Base-by-base conservation (phyloP, 2,888 invertebrate species). In the Leptogaster cylindrica region DNA sequence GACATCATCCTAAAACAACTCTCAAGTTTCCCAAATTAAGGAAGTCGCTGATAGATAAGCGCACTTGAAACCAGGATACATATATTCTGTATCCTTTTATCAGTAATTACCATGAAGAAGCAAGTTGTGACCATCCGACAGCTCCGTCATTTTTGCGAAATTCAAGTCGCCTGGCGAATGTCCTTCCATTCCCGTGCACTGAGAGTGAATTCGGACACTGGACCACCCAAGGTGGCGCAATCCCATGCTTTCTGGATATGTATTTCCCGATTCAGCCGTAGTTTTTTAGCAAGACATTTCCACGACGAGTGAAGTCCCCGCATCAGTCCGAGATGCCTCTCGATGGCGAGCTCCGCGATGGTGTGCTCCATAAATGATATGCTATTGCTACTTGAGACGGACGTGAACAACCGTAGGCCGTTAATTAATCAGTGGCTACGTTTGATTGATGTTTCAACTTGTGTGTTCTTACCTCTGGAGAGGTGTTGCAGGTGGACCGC, bases 361-460 rank as follows among this genome's bases (percentile, higher is more conserved):
- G 31, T 52, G n/a, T 16, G 36, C 55, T 39, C 14, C 36, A 23
- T 25, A 55, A 36, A 55, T 55, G 39, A 55, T 55, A 39, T 25
- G 39, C 55, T 55, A 55, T 55, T 55, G 55, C 55, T 55, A 55
- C 55, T 55, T 55, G 36, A 20, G 14, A 39, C 23, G 36, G 25
- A 25, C 55, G 39, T 20, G 55, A 36, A 55, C 36, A 23, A 39
- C 39, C 55, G 55, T 55, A 33, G 55, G 55, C 55, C 55, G 55
- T 55, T 64, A 64, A 64, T 64, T 64, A 64, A 64, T 64, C 48
- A 64, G 33, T 64, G 63, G 23, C 48, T 48, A 64, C 33, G 31
- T 44, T 64, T 64, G 63, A 64, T 64, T 64, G 63, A 64, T 64
- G 63, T 48, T 64, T 64, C 63, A 23, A 64, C 63, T 46, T 64